These are phyloP conservation scores for Pelmatolapia mariae DNA, from an alignment of 2,113 vertebrate species.

Conservation along the genomic window DNA sequence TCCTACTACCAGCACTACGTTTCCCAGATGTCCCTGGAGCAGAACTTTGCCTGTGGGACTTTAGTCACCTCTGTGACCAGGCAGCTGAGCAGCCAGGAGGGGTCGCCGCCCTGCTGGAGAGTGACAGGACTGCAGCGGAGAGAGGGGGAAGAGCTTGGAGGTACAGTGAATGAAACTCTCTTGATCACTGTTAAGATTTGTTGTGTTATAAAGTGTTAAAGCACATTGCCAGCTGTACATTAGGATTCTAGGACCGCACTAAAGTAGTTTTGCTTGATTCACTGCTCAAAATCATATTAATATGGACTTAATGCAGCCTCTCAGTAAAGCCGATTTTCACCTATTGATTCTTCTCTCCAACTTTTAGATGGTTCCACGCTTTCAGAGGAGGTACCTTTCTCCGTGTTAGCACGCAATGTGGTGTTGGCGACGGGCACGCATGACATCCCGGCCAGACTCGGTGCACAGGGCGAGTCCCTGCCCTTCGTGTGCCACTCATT, in stretches of 20 bases:
- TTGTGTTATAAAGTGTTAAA: background rate
- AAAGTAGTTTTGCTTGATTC: background rate
- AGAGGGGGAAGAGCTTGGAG: constrained; percentile 39
- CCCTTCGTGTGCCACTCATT: constrained; percentile 75
- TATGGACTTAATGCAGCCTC: background rate
- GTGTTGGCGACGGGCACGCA: constrained; percentile 77
- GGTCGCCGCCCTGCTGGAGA: constrained; percentile 51
- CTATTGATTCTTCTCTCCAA: background rate
- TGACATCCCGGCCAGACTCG: constrained; percentile 68
- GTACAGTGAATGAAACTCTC: background rate
- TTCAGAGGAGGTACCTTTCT: constrained; percentile 55
- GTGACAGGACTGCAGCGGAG: constrained; percentile 62
- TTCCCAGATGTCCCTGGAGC: constrained; percentile 66
- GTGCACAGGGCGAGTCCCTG: constrained; percentile 71
- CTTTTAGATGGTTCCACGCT: constrained; percentile 16
- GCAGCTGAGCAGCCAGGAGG: background rate
- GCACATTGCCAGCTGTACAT: background rate
- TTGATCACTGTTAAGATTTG: too few species aligned
- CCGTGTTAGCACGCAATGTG: constrained; percentile 64
- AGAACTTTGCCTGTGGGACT: constrained; percentile 68
- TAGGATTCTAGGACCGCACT: background rate
- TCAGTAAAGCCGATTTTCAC: background rate
- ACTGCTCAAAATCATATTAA: background rate
- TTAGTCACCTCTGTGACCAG: constrained; percentile 65
- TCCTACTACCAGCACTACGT: constrained; percentile 80